Base-by-base conservation (phyloP, 2,113 vertebrate species). In the Anseranas semipalmata region DNA sequence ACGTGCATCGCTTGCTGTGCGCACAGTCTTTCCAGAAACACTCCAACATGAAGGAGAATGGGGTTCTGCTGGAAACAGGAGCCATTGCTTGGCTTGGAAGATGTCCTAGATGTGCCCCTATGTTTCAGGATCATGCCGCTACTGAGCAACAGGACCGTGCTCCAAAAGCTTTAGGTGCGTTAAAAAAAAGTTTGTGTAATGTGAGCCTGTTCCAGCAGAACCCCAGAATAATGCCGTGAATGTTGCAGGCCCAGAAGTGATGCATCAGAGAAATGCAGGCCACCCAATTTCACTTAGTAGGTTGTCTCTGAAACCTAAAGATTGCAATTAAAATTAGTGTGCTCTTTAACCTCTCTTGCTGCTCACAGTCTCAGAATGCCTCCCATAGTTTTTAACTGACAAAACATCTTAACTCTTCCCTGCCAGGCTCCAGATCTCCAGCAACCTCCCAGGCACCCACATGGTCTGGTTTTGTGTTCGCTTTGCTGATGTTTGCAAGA, bases 21-120 rank as follows among this genome's bases (percentile, higher is more conserved):
- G 1, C 43, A 66, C 48, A 32, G 90, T 72, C 90, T 93, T 94
- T 89, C 87, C 95, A 92, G 94, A 94, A 84, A 35, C 25, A 2
- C 41, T 96, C 89, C 92, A 43, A 12, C 39, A 1, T 0, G 30
- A 10, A 39, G 78, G 70, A 65, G 90, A 20, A 13, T 35, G 68
- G 89, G 93, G 86, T 53, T 63, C 86, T 97, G 81, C 93, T 97
- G 96, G 96, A 82, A 96, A 96, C 96, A 90, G 93, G 72, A 95
- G 78, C 80, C n/a, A 9, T 8, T 60, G 79, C 83, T 56, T 84
- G 94, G 30, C 95, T 93, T 83, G 72, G 28, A 82, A 84, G 89
- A 10, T 78, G 92, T 63, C 96, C 96, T 96, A 65, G 89, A 89
- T 62, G 72, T 27, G 73, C 79, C 86, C 91, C 82, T 62, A 4